Evolutionary conservation across 2,888 invertebrate species (phyloP), one percentile per base, ranked within the genome.

Genomic region (Bombylius discolor): DNA sequence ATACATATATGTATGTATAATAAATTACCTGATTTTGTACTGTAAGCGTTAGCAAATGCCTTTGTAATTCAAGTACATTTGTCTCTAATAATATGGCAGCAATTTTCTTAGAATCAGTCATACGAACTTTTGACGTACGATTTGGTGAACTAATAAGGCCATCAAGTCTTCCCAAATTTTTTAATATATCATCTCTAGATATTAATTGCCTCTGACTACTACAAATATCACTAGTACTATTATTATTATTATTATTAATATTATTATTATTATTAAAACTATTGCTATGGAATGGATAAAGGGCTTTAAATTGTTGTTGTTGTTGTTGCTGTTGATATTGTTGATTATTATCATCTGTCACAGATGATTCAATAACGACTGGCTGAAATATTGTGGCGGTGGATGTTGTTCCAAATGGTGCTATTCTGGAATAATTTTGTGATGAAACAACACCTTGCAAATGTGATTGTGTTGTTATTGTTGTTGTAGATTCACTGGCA

Each of bases 71-170:
- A 64, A 89, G 76, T 57, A 87, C 84, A 76, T 87, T 87, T 65
- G 82, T 82, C 78, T 91, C 90, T 66, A 81, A 79, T 67, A 91
- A 80, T 76, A 91, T 90, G 75, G 89, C 89, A 67, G 85, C 80
- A 71, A 90, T 83, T 76, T 89, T 89, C 66, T 78, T 81, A 57
- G 83, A 79, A 76, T 88, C 85, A 13, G 84, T 83, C 57, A 81
- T 77, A 63, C 80, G 76, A 60, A 84, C 81, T 68, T 81, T 81
- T 59, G 81, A 79, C 61, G 82, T 76, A 34, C 81, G 78, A 59
- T 77, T 69, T 31, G 84, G 84, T 47, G 83, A 81, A 62, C 81
- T 81, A 49, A 89, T 78, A 65, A 85, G 78, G 52, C 78, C 77
- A 74, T 88, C 87, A 59, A 88, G 77, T 49, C 81, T 80, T 59